These are phyloP conservation scores for Tenebrosternarchus preto DNA, from an alignment of 2,113 vertebrate genomes.

Conservation along the genomic window DNA sequence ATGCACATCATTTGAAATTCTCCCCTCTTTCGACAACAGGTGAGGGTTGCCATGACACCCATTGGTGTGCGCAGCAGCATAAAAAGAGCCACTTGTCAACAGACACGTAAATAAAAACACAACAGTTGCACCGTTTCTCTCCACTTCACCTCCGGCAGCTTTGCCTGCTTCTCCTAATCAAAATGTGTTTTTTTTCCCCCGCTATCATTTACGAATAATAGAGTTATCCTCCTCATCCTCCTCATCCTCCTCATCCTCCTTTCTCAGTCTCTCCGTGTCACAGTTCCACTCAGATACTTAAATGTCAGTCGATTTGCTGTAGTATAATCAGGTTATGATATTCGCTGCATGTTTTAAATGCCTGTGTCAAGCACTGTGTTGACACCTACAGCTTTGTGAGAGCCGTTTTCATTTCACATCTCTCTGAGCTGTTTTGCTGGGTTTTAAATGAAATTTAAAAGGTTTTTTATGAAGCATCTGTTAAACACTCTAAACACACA, in stretches of 20 bases:
- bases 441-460: conserved; percentile 37
- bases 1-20: conserved; percentile 43
- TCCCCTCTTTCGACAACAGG: conserved; percentile 45
- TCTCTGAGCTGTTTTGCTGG: not conserved
- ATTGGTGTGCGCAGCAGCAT: conserved; percentile 31
- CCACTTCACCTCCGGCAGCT: conserved; percentile 12
- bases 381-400: not conserved
- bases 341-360: not conserved
- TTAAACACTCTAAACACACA: too few relatives aligned
- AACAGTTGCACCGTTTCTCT: conserved; percentile 19
- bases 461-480: conserved; percentile 10
- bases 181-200: not conserved
- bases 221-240: not conserved
- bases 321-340: not conserved
- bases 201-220: not conserved
- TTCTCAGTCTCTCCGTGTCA: not conserved
- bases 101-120: conserved; percentile 49
- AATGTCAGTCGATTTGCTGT: not conserved
- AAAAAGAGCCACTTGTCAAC: conserved; percentile 46
- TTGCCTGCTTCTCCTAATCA: conserved; percentile 5
- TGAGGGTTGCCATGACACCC: conserved; percentile 57
- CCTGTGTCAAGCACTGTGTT: not conserved
- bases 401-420: not conserved
- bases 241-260: not conserved
- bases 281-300: not conserved